Evolutionary conservation across 2,888 invertebrate genomes (phyloP).

Genomic region (Griposia aprilina): DNA sequence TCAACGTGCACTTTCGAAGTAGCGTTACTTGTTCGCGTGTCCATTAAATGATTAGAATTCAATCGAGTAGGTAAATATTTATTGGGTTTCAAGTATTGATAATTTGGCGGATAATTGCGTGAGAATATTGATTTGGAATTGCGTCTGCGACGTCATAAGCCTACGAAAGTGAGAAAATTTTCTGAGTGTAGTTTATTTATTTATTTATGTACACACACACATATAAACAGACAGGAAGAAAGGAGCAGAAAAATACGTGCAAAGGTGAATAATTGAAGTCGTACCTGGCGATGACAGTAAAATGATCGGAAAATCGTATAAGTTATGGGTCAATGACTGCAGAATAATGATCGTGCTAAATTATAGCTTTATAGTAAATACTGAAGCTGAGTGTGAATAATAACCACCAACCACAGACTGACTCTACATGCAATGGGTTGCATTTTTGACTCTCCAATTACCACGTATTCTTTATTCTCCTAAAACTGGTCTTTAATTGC

Average conservation of each 20-base stretch:
- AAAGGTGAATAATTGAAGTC: background rate
- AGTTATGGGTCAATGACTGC: background rate
- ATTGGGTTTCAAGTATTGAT: conserved; percentile 22
- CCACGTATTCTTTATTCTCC: background rate
- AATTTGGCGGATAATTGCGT: conserved; percentile 26
- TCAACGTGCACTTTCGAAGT: conserved; percentile 66
- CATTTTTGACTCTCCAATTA: background rate
- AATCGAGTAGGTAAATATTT: conserved; percentile 36
- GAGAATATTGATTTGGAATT: conserved; percentile 23
- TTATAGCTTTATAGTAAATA: background rate
- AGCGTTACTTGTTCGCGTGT: conserved; percentile 55
- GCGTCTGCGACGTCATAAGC: background rate
- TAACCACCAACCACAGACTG: background rate
- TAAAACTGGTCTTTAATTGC: background rate
- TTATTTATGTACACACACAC: too few species aligned
- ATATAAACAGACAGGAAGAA: too few species aligned
- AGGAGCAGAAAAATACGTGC: too few species aligned
- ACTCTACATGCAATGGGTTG: background rate
- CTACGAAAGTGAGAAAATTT: background rate
- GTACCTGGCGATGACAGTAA: background rate
- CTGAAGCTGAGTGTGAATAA: background rate
- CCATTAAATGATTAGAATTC: conserved; percentile 20
- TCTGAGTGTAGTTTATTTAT: too few species aligned
- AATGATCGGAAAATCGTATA: background rate
- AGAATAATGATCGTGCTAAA: background rate